phyloP scores from a whole-genome alignment of 2,888 invertebrate genomes.

The Periphyllus acericola region DNA sequence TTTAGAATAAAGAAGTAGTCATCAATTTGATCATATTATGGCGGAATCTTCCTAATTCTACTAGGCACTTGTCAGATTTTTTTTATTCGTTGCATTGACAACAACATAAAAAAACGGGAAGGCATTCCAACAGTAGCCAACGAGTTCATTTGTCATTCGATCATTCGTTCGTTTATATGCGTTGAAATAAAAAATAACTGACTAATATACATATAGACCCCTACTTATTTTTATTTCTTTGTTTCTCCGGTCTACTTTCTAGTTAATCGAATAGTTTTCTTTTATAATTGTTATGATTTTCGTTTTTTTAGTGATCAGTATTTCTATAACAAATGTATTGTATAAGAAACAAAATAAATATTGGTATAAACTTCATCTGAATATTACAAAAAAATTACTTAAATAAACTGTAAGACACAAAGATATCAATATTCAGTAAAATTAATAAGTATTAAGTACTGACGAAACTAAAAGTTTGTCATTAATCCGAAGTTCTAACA shows the following conservation, averaged over 20 bases:
- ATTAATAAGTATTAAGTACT: too few species aligned
- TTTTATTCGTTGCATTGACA: background rate
- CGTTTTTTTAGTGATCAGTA: too few species aligned
- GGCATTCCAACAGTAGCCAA: conserved; percentile 39
- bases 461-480: too few species aligned
- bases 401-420: too few species aligned
- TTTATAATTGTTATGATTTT: background rate
- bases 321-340: too few species aligned
- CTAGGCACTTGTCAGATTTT: background rate
- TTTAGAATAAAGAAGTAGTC: background rate
- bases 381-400: too few species aligned
- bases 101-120: background rate
- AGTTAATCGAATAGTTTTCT: background rate
- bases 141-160: conserved; percentile 35
- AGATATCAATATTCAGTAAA: too few species aligned
- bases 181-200: background rate
- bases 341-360: too few species aligned
- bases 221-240: background rate
- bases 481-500: too few species aligned
- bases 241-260: conserved; percentile 18
- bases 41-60: background rate
- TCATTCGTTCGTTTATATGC: background rate
- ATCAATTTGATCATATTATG: background rate
- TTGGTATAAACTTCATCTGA: too few species aligned
- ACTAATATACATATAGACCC: conserved; percentile 2